These are phyloP conservation scores for Pithys albifrons DNA, from an alignment of 2,113 vertebrate species.

Conservation along the genomic window DNA sequence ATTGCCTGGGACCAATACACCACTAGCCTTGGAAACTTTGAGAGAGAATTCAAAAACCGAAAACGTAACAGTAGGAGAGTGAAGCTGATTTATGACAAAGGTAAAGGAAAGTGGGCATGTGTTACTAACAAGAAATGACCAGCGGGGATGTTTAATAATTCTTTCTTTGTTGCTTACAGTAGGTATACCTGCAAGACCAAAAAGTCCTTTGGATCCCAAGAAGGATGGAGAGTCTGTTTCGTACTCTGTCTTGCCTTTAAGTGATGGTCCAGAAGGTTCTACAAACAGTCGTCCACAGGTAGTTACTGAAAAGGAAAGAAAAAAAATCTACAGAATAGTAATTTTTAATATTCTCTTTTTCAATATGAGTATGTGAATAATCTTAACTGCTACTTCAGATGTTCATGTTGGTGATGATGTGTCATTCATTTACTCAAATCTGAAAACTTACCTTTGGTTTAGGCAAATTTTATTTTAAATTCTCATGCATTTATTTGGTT, in stretches of 20 bases:
- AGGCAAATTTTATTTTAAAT: background rate
- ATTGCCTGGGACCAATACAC: slow-evolving; percentile 98
- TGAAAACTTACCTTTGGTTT: background rate
- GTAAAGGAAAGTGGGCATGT: slow-evolving; percentile 46
- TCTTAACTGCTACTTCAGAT: background rate
- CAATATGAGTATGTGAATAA: background rate
- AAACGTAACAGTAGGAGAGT: slow-evolving; percentile 92
- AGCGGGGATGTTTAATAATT: background rate
- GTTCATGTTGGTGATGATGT: background rate
- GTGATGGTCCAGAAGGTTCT: slow-evolving; percentile 87
- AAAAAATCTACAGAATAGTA: background rate
- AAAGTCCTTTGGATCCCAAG: slow-evolving; percentile 91
- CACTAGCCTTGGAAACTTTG: slow-evolving; percentile 91
- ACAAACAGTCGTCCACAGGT: slow-evolving; percentile 86
- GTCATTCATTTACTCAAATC: background rate
- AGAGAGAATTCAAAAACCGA: slow-evolving; percentile 93
- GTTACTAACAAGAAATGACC: background rate
- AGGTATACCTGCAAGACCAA: slow-evolving; percentile 92
- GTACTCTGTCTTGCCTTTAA: slow-evolving; percentile 91
- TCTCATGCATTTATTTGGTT: background rate
- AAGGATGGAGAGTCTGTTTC: slow-evolving; percentile 89
- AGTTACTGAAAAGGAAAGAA: background rate
- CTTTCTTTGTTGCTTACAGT: slow-evolving; percentile 66
- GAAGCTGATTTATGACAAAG: slow-evolving; percentile 96
- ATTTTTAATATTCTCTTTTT: background rate